Evolutionary conservation across 2,113 vertebrate genomes (phyloP).

Genomic region (Calypte anna): DNA sequence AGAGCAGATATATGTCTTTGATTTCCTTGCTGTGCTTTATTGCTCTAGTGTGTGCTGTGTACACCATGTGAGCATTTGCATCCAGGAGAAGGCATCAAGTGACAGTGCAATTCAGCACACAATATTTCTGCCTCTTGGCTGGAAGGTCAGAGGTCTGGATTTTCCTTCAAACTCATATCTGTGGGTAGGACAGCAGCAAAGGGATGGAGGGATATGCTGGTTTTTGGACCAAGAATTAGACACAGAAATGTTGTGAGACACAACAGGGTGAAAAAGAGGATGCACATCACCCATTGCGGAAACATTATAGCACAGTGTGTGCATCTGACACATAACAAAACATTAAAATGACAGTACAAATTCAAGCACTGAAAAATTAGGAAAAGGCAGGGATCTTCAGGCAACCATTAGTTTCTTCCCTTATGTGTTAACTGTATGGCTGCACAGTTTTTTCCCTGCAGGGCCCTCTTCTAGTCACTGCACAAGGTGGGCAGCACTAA

Average conservation of each 20-base stretch:
- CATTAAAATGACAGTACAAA: constrained; percentile 57
- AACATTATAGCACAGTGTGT: neutral
- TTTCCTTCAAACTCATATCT: constrained; percentile 23
- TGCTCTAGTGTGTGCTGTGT: neutral
- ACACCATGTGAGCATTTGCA: constrained; percentile 36
- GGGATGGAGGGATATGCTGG: neutral
- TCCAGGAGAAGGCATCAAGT: constrained; percentile 20
- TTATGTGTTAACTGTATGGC: neutral
- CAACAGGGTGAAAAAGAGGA: constrained; percentile 36
- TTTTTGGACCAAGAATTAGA: constrained; percentile 36
- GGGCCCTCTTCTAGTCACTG: constrained; percentile 21
- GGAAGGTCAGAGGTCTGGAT: neutral
- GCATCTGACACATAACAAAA: constrained; percentile 25
- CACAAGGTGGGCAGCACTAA: neutral
- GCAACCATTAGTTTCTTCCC: constrained; percentile 40
- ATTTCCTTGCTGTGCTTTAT: constrained; percentile 54
- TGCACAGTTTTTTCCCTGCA: constrained; percentile 24
- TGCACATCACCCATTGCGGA: neutral
- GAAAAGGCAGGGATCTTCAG: constrained; percentile 41
- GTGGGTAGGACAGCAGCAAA: neutral
- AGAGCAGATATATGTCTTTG: constrained; percentile 40
- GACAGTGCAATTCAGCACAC: constrained; percentile 2
- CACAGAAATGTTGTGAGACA: neutral
- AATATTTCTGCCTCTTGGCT: constrained; percentile 24
- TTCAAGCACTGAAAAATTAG: constrained; percentile 45